Evolutionary conservation across 2,888 invertebrate genomes (phyloP), one percentile per base, ranked within the genome.

Genomic region (Tenthredo scrophulariae): DNA sequence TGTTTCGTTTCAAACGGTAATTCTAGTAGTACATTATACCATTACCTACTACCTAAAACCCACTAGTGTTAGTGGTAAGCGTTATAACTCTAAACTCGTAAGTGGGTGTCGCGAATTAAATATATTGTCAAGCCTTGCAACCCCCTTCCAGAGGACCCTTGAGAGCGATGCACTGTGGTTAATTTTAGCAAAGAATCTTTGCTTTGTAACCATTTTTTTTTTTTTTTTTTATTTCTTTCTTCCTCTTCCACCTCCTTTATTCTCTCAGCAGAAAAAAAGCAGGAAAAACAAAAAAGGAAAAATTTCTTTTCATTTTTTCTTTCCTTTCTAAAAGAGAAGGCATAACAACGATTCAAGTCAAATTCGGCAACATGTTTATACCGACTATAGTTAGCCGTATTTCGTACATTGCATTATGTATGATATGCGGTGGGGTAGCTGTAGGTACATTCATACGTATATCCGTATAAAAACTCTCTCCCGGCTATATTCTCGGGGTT

Each of bases 31-130:
- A 43, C 72, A 22, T 74, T 74, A 43, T 74, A 40, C 72, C 40
- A 43, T 43, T 43, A 74, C 43, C 72, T 74, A 40, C 43, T 74
- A 26, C 50, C 9, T 54, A 50, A 37, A 26, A 75, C 46, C 40
- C 43, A n/a, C n/a, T 62, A 22, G 62, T 62, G 62, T 62, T 54
- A 54, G 54, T 29, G 50, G 50, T 77, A 15, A 54, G 29, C 33
- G 50, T 33, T 80, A 26, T 67, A 65, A 70, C 83, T 83, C 46
- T 67, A 84, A 85, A 79, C 87, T 83, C 86, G 87, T 88, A 87
- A 88, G 87, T 87, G 86, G 88, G 87, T 87, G 87, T 87, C 86
- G 87, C 86, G 87, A 87, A 87, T 87, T 65, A 46, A 83, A 83
- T 83, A 83, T 83, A 83, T 83, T 67, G 83, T 58, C 37, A 80